These are phyloP conservation scores for Paraplagusia blochii DNA, from an alignment of 2,113 vertebrate species.

Conservation along the genomic window DNA sequence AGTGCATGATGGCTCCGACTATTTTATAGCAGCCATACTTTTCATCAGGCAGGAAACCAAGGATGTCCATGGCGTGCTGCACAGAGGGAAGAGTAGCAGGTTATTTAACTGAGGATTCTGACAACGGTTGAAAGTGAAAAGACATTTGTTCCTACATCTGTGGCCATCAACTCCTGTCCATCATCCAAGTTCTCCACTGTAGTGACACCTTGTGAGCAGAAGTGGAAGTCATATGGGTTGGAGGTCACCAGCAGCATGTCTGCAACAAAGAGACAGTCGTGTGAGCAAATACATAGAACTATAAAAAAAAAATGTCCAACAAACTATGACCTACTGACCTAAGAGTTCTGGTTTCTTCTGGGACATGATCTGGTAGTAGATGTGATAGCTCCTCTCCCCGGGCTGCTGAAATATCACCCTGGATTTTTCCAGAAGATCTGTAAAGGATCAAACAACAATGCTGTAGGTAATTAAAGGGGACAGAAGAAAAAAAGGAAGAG, in stretches of 20 bases:
- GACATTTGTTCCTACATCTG: constrained; percentile 77
- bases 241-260: constrained; percentile 92
- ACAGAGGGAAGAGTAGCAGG: neutral
- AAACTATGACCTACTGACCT: constrained; percentile 65
- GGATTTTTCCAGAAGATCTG: constrained; percentile 93
- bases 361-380: constrained; percentile 92
- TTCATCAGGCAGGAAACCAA: constrained; percentile 87
- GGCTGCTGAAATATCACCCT: constrained; percentile 90
- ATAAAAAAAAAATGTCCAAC: neutral
- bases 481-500: neutral
- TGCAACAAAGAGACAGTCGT: constrained; percentile 51
- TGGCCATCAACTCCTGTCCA: constrained; percentile 84
- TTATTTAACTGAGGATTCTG: neutral
- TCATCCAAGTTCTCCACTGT: constrained; percentile 91
- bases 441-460: neutral
- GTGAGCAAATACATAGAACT: too few relatives aligned
- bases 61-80: constrained; percentile 92
- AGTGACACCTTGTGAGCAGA: constrained; percentile 92
- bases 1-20: constrained; percentile 93
- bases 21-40: constrained; percentile 93
- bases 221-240: constrained; percentile 94
- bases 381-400: constrained; percentile 89
- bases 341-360: constrained; percentile 91
- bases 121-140: neutral
- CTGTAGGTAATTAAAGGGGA: too few relatives aligned